Base-by-base conservation (phyloP, 2,113 vertebrate species). In the Motacilla alba region DNA sequence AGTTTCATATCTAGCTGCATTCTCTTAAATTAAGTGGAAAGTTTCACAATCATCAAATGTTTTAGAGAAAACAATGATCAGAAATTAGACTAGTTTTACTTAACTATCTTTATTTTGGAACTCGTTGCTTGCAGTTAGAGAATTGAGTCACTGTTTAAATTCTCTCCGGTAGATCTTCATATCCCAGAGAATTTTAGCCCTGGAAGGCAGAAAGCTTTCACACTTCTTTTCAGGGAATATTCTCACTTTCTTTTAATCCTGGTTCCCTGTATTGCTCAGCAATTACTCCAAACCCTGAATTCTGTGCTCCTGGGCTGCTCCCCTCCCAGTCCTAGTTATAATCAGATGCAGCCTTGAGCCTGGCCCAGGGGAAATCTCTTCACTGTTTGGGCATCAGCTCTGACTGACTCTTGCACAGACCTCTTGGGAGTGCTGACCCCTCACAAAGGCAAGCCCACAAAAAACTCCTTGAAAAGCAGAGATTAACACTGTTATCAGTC, bases 41-140 rank as follows among this genome's bases (percentile, higher is more conserved):
- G 2, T 92, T 83, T 59, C 72, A 80, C 76, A 86, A 89, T 47
- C 68, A 90, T 62, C 47, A 83, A 66, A 50, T 55, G 20, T 39
- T 90, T 88, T 50, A 59, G 43, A 63, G 58, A 90, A 95, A 50
- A 30, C 28, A 58, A 37, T 26, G 17, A 37, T 74, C 43, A 90
- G 33, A 81, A 92, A 90, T 86, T 30, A 88, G 17, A n/a, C 31
- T 44, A 30, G 17, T 68, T 68, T 68, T 55, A 20, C 53, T 73
- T 79, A 53, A 46, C 60, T 59, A 1, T 55, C 82, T 90, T 83
- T 86, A 39, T 86, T 93, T 96, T 93, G 92, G 44, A 76, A 84
- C 27, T 13, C 47, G 0, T 31, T 52, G 6, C 41, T 72, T 91
- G 35, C 37, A 83, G 66, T 73, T 77, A 62, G 50, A 81, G 69